Base-by-base conservation (phyloP, 2,888 invertebrate species). In the Melipona beecheii region DNA sequence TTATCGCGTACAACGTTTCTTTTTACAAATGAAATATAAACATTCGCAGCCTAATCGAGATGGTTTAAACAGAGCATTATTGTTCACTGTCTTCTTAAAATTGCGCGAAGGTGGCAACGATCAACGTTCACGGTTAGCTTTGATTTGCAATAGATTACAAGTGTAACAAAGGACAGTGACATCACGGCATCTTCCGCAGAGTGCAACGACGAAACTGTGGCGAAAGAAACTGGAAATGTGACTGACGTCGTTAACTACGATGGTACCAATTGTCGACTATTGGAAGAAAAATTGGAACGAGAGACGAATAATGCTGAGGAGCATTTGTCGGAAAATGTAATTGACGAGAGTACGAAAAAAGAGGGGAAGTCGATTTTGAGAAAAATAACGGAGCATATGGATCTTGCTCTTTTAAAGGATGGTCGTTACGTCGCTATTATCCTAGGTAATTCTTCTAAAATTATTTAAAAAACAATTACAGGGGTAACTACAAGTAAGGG, bases 331-430 rank as follows among this genome's bases (percentile, higher is more conserved):
- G 9, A 58, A 0, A 31, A 69, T 15, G 43, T n/a, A 2, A 64
- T 65, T 17, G 3, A 9, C 2, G 65, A 60, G 58, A 43, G 27
- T 5, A 17, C 3, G 36, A 58, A 54, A 15, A 2, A 5, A 31
- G 27, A 69, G 36, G 69, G 65, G 43, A 69, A 36, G 5, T 80
- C 75, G 21, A n/a, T 79, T 19, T 69, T 79, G 17, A 54, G 36
- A 70, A 84, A 71, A 19, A 85, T 90, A 24, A 70, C 81, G 2
- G 65, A 75, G 1, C 77, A 85, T 24, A 70, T 91, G 78, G 91
- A 91, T 70, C 86, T 91, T 21, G 83, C 86, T 27, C 89, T 91
- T 60, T 74, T 91, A 9, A 83, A 72, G 21, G 87, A 91, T 27
- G 83, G 71, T 36, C 86, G 85, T 69, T 91, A 89, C 49, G 31